phyloP scores from a whole-genome alignment of 2,888 invertebrate species.

The Strigamia crassipes region DNA sequence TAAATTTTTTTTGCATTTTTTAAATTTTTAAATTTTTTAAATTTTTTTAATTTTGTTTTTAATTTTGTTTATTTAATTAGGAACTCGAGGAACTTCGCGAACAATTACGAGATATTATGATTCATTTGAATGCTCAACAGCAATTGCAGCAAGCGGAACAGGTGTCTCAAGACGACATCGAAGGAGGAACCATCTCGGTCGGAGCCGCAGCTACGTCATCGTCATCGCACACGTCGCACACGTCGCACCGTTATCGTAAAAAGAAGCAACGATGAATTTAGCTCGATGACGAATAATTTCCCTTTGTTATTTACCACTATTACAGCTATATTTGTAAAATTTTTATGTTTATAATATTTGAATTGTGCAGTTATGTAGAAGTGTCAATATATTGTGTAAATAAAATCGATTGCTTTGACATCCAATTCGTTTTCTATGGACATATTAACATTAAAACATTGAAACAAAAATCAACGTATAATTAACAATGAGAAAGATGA shows the following conservation, averaged over 20 bases:
- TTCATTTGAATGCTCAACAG: slow-evolving; percentile 87
- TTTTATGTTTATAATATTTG: slow-evolving; percentile 4
- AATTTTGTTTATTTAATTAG: slow-evolving; percentile 51
- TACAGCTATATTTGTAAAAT: not conserved
- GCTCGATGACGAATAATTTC: not conserved
- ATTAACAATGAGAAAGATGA: too few species aligned
- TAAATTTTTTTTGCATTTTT: not conserved
- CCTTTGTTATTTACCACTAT: not conserved
- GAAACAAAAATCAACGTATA: too few species aligned
- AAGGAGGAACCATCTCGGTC: slow-evolving; percentile 67
- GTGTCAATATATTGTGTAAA: not conserved
- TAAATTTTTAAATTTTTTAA: too few species aligned
- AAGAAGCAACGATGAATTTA: not conserved
- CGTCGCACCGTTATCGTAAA: not conserved
- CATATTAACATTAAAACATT: too few species aligned
- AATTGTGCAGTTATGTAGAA: not conserved
- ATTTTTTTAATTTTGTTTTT: too few species aligned
- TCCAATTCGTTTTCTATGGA: too few species aligned
- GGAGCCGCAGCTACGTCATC: slow-evolving; percentile 55
- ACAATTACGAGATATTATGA: slow-evolving; percentile 95
- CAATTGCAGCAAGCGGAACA: slow-evolving; percentile 57
- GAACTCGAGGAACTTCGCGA: slow-evolving; percentile 86
- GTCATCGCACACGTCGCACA: not conserved
- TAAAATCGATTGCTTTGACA: not conserved
- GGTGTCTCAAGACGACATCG: slow-evolving; percentile 57